Evolutionary conservation across 2,113 vertebrate species (phyloP).

Genomic region (Phoxinus phoxinus): DNA sequence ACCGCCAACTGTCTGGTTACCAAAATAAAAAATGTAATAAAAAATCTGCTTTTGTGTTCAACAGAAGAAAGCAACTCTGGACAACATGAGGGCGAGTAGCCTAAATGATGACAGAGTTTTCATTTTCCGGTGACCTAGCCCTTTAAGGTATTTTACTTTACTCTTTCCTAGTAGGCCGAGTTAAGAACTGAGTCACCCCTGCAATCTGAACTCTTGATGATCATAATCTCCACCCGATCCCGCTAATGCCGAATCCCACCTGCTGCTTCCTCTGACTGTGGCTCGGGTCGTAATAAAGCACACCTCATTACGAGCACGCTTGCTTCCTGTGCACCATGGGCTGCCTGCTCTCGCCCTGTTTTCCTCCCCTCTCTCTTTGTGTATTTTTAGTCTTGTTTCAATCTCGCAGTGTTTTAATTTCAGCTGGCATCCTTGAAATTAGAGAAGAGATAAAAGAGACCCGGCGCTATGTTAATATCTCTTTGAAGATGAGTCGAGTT

Average conservation of each 20-base stretch:
- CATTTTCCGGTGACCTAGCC: too few species aligned
- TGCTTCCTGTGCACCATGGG: neutral
- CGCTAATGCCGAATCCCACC: slow-evolving; percentile 19
- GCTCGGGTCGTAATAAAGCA: neutral
- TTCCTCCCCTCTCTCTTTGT: slow-evolving; percentile 34
- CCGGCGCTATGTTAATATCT: slow-evolving; percentile 71
- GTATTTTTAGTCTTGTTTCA: slow-evolving; percentile 66
- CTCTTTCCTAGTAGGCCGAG: slow-evolving; percentile 29
- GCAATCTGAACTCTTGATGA: slow-evolving; percentile 23
- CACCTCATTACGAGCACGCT: slow-evolving; percentile 9
- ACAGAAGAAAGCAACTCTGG: too few species aligned
- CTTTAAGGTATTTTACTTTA: neutral
- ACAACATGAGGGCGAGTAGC: too few species aligned
- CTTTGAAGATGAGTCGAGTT: slow-evolving; percentile 77
- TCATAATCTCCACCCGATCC: slow-evolving; percentile 18
- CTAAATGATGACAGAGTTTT: too few species aligned
- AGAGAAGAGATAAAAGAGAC: slow-evolving; percentile 71
- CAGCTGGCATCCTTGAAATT: slow-evolving; percentile 70
- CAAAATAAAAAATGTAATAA: too few species aligned
- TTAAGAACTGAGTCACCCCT: slow-evolving; percentile 26
- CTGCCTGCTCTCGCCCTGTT: slow-evolving; percentile 9
- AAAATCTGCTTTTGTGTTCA: too few species aligned
- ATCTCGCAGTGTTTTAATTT: slow-evolving; percentile 65
- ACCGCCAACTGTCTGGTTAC: too few species aligned
- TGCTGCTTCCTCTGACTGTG: neutral